Evolutionary conservation across 2,113 vertebrate species (phyloP), one percentile per base, ranked within the genome.

Genomic region (Lepisosteus oculatus): DNA sequence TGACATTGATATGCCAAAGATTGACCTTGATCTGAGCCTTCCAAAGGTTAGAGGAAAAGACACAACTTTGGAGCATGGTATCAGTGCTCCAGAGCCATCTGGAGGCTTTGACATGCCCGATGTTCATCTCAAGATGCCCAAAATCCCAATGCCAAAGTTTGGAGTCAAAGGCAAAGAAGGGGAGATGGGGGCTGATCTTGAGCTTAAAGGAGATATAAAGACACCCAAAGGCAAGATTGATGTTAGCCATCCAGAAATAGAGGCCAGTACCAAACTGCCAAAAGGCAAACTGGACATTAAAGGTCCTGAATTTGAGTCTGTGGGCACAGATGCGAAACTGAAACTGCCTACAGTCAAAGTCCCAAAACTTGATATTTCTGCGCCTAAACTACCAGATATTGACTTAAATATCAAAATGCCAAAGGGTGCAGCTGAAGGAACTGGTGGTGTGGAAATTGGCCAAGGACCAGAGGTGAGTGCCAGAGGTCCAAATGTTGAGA

Each of bases 1-100:
- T 69, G 89, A 93, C 41, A 77, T 93, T 29, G 81, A 87, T 67
- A n/a, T 90, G 55, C 90, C 90, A 0, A 88, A 83, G 42, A 81
- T 85, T 57, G 82, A 85, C 11, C 55, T 90, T 44, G 83, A 85
- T 14, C 71, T 85, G 6, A 83, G 75, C 17, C 65, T 89, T 5
- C 80, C 87, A 0, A 80, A 78, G 69, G 74, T 74, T 29, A 44
- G 81, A 51, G 47, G 47, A 47, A 78, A 81, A 61, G 82, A 86
- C 17, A 65, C 71, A 71, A 72, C 66, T 54, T 14, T 72, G 14
- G 85, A 77, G 62, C 29, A 70, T 3, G 65, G 79, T 4, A 41
- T 62, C 11, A 67, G 29, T 47, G 42, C 61, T 51, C 65, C 70
- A 57, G 68, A 72, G n/a, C 42, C 6, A 54, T 74, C 79, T 17